Evolutionary conservation across 2,888 invertebrate genomes (phyloP), one percentile per base, ranked within the genome.

Genomic region (Pimpla rufipes): DNA sequence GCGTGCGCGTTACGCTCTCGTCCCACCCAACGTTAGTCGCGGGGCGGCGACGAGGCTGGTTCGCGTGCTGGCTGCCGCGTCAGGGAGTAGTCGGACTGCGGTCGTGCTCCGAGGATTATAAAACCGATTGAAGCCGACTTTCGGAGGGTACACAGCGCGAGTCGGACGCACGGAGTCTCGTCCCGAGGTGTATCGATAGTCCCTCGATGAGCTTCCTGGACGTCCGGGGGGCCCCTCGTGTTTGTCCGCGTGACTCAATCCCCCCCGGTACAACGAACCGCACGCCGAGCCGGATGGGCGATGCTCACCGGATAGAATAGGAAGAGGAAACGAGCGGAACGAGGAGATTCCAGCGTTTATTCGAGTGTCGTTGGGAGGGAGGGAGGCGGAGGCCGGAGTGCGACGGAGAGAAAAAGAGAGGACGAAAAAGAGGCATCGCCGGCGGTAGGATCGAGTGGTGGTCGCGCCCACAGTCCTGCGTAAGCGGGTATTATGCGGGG

Each of bases 31-130:
- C 76, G 79, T 68, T 78, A 74, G 45, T 73, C 68, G 77, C 50
- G 67, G 57, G 73, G 67, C 80, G 66, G 42, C 71, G 73, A 76
- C 77, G 77, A 52, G 23, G 77, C 42, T 16, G 50, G 66, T 73
- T 73, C 77, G 84, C 80, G 78, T 64, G 57, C 62, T 50, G 79
- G 47, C 47, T 16, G 73, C 76, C 68, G 83, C 68, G 68, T 68
- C 55, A 66, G 76, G 62, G 83, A 80, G 84, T 77, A 77, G 83
- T 86, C 77, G 93, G 85, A 94, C 93, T 79, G 94, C 94, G 88
- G 93, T 94, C 85, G 93, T 94, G 86, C 94, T 94, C 90, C 85
- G 93, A 91, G 83, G 94, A 94, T 85, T 75, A 52, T 91, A 93
- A 88, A 16, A 40, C 18, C 42, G 55, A 67, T 29, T 29, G 18